Evolutionary conservation across 2,888 invertebrate species (phyloP).

Genomic region (Papilio demoleus): DNA sequence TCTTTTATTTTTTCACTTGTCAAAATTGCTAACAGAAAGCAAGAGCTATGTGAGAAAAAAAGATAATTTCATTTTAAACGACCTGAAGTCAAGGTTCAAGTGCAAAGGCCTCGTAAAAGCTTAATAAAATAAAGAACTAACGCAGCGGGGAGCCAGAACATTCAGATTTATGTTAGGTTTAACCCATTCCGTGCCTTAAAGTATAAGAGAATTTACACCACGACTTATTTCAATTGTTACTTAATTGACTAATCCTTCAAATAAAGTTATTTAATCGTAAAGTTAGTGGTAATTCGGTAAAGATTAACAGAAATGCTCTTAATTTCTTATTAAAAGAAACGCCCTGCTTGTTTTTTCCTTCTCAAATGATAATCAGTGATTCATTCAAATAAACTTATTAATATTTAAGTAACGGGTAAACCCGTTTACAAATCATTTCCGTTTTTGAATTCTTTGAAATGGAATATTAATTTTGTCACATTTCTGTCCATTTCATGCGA

Average conservation of each 20-base stretch:
- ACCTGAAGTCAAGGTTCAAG: conserved; percentile 56
- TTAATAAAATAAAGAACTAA: conserved; percentile 69
- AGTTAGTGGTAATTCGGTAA: no score
- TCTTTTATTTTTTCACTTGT: conserved; percentile 25
- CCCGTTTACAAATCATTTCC: background rate
- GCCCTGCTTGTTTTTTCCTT: background rate
- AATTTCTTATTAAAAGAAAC: no score
- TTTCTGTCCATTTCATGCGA: background rate
- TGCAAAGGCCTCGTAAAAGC: conserved; percentile 67
- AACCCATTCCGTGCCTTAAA: conserved; percentile 7
- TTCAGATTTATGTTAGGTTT: conserved; percentile 48
- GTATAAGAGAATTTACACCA: conserved; percentile 13
- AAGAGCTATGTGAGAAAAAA: conserved; percentile 27
- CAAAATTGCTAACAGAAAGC: conserved; percentile 28
- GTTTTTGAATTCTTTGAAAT: background rate
- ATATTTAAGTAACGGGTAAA: background rate
- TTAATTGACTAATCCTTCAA: background rate
- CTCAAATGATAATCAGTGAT: background rate
- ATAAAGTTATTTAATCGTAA: no score
- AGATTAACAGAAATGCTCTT: no score
- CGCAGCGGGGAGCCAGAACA: conserved; percentile 64
- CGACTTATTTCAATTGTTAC: conserved; percentile 16
- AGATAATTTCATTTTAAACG: conserved; percentile 45
- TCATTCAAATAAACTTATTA: background rate
- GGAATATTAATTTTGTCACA: background rate